Evolutionary conservation across 2,797 vertebrate genomes (phyloP), one percentile per base, ranked within the genome.

Genomic region (Gambelia wislizenii): DNA sequence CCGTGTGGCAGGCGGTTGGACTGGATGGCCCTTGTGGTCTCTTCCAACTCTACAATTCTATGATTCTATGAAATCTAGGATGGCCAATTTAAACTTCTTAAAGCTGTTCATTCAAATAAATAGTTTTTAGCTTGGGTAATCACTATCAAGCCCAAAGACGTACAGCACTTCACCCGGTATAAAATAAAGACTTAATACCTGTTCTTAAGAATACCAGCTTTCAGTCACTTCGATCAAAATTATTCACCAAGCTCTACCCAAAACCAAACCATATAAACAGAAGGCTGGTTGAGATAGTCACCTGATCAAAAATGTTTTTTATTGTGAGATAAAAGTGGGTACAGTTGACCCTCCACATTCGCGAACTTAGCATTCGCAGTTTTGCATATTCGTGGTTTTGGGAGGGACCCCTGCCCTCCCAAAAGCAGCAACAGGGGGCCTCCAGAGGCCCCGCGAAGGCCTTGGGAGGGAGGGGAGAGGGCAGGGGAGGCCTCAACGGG

Each of bases 21-120:
- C n/a, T n/a, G n/a, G n/a, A n/a, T n/a, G n/a, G n/a, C n/a, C n/a
- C n/a, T n/a, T n/a, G n/a, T n/a, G n/a, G n/a, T n/a, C n/a, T n/a
- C n/a, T n/a, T n/a, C n/a, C n/a, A n/a, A n/a, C n/a, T n/a, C n/a
- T n/a, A n/a, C n/a, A n/a, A n/a, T n/a, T n/a, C n/a, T n/a, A n/a
- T n/a, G n/a, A n/a, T n/a, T n/a, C n/a, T n/a, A n/a, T n/a, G n/a
- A n/a, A n/a, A 89, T 92, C 86, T 90, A 89, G 91, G 78, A 89
- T 86, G 89, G 75, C 87, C 79, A 82, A 52, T 89, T 74, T 83
- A 85, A 81, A 90, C 52, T 33, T 77, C 44, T 84, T 90, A 74
- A 86, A 64, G 64, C 83, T 93, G 83, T 90, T 85, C 13, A 9
- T 36, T 86, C 81, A 13, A 67, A 85, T 90, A 94, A 92, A 84